Evolutionary conservation across 2,113 vertebrate species (phyloP).

Genomic region (Nannospalax galili): DNA sequence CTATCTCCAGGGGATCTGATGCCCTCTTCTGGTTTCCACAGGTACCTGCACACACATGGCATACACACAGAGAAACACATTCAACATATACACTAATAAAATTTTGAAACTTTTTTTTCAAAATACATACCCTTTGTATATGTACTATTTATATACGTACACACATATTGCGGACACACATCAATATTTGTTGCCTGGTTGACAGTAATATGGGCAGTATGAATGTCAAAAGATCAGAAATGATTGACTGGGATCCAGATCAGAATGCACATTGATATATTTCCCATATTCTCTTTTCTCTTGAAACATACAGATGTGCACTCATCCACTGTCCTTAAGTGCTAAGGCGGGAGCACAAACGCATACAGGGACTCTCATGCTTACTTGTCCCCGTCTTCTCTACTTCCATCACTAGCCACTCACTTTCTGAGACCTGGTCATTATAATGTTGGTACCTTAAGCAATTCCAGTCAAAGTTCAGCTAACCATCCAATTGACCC

Average conservation of each 20-base stretch:
- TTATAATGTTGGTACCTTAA: not conserved
- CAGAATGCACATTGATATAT: not conserved
- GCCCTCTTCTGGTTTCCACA: not conserved
- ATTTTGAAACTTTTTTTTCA: too few species aligned
- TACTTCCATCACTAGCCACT: not conserved
- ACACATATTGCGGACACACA: not conserved
- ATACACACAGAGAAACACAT: not conserved
- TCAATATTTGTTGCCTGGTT: not conserved
- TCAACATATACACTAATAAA: too few species aligned
- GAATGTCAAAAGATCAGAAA: not conserved
- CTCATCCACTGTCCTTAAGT: not conserved
- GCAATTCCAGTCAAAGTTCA: constrained; percentile 42
- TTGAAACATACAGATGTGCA: not conserved
- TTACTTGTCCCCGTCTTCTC: not conserved
- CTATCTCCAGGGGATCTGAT: not conserved
- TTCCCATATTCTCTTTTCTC: not conserved
- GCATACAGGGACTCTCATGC: not conserved
- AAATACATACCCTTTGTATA: not conserved
- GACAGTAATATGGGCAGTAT: not conserved
- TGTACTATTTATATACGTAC: not conserved
- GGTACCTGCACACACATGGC: not conserved
- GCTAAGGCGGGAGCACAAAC: not conserved
- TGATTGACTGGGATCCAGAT: not conserved
- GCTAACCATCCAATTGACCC: not conserved
- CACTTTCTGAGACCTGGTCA: not conserved